Conservation (phyloP, 2,888 invertebrate species). For the Branchipolynoe longqiensis region DNA sequence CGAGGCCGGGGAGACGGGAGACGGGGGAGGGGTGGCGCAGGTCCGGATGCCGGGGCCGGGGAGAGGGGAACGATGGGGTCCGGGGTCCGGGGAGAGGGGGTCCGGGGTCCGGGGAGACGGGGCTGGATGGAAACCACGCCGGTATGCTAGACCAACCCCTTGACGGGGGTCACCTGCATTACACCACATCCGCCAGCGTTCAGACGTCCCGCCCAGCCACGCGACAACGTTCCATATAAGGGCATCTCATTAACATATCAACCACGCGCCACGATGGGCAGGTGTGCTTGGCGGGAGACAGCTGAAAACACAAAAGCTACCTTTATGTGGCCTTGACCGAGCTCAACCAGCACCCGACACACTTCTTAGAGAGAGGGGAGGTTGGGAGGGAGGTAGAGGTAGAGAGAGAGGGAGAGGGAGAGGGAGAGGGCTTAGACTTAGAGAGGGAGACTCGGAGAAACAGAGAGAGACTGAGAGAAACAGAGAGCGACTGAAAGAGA, state of each 20-base stretch:
- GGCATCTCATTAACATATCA: slow-evolving; percentile 51
- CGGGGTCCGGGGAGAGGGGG: not conserved
- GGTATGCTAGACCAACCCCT: slow-evolving; percentile 14
- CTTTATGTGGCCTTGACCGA: slow-evolving; percentile 21
- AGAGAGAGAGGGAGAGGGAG: not conserved
- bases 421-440: too few relatives aligned
- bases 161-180: slow-evolving; percentile 24
- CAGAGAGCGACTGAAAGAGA: too few relatives aligned
- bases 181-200: slow-evolving; percentile 49
- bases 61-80: not conserved
- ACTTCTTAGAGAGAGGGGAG: slow-evolving; percentile 1
- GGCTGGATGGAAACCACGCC: not conserved
- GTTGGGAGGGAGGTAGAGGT: not conserved
- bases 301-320: slow-evolving; percentile 57
- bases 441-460: too few relatives aligned
- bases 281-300: slow-evolving; percentile 43
- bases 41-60: not conserved
- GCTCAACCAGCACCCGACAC: slow-evolving; percentile 17
- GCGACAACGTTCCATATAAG: slow-evolving; percentile 55
- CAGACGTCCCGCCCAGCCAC: slow-evolving; percentile 48
- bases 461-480: too few relatives aligned
- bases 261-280: not conserved
- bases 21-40: not conserved
- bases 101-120: not conserved
- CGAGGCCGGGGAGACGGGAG: not conserved